Base-by-base conservation (phyloP, 2,797 vertebrate species). In the Amniataba percoides region DNA sequence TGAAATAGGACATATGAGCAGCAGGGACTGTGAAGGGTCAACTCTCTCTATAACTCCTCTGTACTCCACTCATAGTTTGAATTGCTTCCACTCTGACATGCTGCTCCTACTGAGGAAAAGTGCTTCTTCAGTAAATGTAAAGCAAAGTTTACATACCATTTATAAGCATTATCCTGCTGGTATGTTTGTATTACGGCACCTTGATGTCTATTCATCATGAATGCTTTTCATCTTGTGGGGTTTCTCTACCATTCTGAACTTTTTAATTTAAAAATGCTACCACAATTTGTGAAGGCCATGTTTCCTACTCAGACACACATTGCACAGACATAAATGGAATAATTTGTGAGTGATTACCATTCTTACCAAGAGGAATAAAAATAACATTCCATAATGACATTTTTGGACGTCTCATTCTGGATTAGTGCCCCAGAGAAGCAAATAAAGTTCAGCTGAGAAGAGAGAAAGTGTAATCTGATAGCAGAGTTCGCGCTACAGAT, bases 351-450 rank as follows among this genome's bases (percentile, higher is more conserved):
- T 83, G 83, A 88, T 87, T 82, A 81, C 57, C 68, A 77, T 77
- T 82, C 56, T 61, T 40, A 16, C 14, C 46, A 25, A 63, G 59
- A 68, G 10, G 46, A 52, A 78, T 59, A 58, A 59, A 68, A 80
- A 81, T 23, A 64, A 36, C 52, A 77, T 58, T 51, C n/a, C 36
- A n/a, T 76, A 63, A 74, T 55, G 66, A 40, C 40, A 43, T 83
- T 83, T 84, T 80, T 69, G 19, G 21, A 69, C 71, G 71, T 81
- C 71, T 89, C 75, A 78, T 82, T 85, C 80, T 82, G 74, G 69
- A 86, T 82, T 84, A 83, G 65, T 70, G 71, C 74, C 86, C 81
- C 57, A 9, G 56, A 19, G 82, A 85, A 84, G 59, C 67, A 75
- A 77, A 81, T 83, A 81, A 78, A 76, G 36, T 81, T 88, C 48